Evolutionary conservation across 2,113 vertebrate species (phyloP), one percentile per base, ranked within the genome.

Genomic region (Eidolon helvum): DNA sequence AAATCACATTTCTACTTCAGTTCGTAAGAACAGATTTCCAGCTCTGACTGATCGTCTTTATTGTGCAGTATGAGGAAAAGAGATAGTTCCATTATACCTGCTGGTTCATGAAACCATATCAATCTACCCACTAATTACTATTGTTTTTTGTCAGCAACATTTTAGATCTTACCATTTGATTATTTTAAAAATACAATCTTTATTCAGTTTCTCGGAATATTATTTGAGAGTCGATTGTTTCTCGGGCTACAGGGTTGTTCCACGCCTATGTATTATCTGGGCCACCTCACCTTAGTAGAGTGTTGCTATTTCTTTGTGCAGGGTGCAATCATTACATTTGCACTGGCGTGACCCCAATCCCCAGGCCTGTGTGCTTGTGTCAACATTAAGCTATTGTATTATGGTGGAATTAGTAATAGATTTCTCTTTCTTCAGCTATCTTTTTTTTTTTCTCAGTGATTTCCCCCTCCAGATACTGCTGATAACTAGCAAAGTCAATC

Each of bases 301-400:
- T 21, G 19, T 15, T 95, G 91, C 66, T 65, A 11, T 71, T 14
- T 12, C 90, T 97, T 86, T 87, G 69, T 65, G 48, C 15, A 30
- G 33, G 0, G 18, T n/a, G 91, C 35, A 18, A 0, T 84, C 71
- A 72, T 61, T 80, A 35, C 9, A 38, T 28, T 45, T 68, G 83
- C 43, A 35, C 19, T 7, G 12, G 26, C 4, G 2, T 80, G 82
- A 92, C 26, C 61, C 18, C 65, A 48, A 43, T 57, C 55, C 80
- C 57, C 33, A 79, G 0, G 75, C 63, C 50, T 16, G 50, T 84
- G 89, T 10, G 68, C 38, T 91, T 94, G 68, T 88, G 95, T 97
- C 95, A 83, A 75, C 96, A 97, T 95, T 96, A 95, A 97, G 71
- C 83, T 93, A 30, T 87, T 57, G 5, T 26, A 78, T 89, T 96